Percentiles rank a stretch among this genome's conserved stretches.
Conservation (phyloP, 2,113 vertebrate species). For the Motacilla tschutschensis region DNA sequence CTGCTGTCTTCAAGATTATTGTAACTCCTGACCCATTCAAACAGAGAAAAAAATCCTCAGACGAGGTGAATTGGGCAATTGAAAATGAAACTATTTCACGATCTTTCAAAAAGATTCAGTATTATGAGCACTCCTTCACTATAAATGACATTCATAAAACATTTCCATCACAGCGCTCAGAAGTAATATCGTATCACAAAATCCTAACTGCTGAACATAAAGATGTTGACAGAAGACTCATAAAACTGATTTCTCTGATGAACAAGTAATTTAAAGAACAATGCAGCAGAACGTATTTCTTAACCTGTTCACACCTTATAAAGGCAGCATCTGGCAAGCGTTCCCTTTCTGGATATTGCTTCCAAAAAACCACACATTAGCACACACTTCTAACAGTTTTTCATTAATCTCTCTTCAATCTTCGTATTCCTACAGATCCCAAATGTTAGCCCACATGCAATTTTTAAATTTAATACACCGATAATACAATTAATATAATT, state of each 20-base stretch:
- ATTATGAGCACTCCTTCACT: background rate
- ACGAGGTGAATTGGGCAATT: background rate
- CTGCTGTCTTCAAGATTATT: background rate
- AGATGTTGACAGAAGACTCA: conserved; percentile 10
- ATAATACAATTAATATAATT: background rate
- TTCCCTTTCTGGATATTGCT: background rate
- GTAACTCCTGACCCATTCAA: background rate
- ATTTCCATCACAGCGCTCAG: background rate
- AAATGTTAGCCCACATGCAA: background rate
- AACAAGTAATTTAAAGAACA: background rate
- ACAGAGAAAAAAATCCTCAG: background rate
- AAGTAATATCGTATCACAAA: background rate
- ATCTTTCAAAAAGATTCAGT: background rate
- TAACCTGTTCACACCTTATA: conserved; percentile 48
- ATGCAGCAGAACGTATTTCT: conserved; percentile 5
- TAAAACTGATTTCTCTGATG: conserved; percentile 1
- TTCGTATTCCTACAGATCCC: background rate
- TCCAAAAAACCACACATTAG: background rate
- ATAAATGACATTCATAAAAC: background rate
- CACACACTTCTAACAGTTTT: background rate
- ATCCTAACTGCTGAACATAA: background rate
- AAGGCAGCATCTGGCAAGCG: background rate
- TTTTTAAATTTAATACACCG: background rate
- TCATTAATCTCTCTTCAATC: background rate
- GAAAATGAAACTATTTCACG: conserved; percentile 16